Evolutionary conservation across 2,888 invertebrate genomes (phyloP).

Genomic region (Himalopsyche tibetana): DNA sequence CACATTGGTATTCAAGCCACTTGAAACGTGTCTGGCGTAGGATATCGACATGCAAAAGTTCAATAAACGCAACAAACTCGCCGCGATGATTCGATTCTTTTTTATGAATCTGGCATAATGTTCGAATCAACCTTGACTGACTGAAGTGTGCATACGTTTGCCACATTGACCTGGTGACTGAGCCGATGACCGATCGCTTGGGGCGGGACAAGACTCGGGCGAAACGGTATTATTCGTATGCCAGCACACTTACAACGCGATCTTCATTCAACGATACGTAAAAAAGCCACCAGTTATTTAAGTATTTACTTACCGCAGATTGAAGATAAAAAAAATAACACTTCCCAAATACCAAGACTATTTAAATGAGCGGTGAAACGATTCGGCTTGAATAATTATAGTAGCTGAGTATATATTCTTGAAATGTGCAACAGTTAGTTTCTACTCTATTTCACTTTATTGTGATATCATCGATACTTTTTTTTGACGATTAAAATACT

Average conservation of each 20-base stretch:
- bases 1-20: too few relatives aligned
- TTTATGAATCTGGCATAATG: constrained; percentile 5
- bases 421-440: background rate
- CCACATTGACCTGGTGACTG: constrained; percentile 58
- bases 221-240: constrained; percentile 56
- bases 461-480: too few relatives aligned
- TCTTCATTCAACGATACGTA: background rate
- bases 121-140: constrained; percentile 52
- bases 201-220: constrained; percentile 49
- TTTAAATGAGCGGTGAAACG: background rate
- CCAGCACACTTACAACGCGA: constrained; percentile 14
- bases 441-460: too few relatives aligned
- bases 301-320: constrained; percentile 20
- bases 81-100: background rate
- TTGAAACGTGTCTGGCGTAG: too few relatives aligned
- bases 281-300: constrained; percentile 6
- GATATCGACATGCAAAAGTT: background rate
- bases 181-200: constrained; percentile 52
- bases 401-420: background rate
- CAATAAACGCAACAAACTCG: background rate
- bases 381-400: background rate
- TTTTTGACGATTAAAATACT: too few relatives aligned
- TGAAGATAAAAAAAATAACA: background rate
- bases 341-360: background rate
- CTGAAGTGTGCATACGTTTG: constrained; percentile 33